Evolutionary conservation across 2,113 vertebrate species (phyloP).

Genomic region (Tragelaphus strepsiceros): DNA sequence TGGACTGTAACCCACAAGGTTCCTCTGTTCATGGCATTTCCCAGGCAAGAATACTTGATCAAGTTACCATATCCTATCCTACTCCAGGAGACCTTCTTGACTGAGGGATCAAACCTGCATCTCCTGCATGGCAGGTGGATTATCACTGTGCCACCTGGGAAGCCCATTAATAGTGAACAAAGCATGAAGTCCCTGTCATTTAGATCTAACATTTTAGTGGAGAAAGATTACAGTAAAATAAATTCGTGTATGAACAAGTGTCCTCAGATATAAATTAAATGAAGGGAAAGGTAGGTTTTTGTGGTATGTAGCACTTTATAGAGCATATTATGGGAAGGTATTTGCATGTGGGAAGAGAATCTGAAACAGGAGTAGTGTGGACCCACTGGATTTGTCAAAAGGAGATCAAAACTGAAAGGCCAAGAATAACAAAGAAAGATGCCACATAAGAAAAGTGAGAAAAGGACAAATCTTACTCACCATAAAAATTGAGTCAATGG

Average conservation of each 20-base stretch:
- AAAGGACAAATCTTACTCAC: no score
- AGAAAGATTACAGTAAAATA: not conserved
- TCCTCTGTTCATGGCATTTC: not conserved
- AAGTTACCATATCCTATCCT: not conserved
- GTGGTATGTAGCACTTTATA: not conserved
- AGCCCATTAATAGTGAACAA: not conserved
- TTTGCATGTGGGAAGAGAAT: not conserved
- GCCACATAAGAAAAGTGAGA: not conserved
- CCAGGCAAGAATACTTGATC: not conserved
- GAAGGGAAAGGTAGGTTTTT: not conserved
- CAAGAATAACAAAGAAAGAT: not conserved
- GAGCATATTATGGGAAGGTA: not conserved
- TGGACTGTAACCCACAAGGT: not conserved
- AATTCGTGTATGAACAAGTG: not conserved
- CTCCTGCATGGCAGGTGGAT: not conserved
- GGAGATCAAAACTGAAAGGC: not conserved
- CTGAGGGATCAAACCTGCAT: not conserved
- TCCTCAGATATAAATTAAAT: not conserved
- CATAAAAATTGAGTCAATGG: not conserved
- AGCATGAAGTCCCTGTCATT: not conserved
- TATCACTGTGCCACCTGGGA: not conserved
- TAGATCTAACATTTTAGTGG: not conserved
- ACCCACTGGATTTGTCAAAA: not conserved
- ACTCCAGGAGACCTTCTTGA: not conserved
- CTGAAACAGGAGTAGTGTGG: not conserved